These are phyloP conservation scores for Tenebrosternarchus preto DNA, from an alignment of 2,113 vertebrate species.

Conservation along the genomic window DNA sequence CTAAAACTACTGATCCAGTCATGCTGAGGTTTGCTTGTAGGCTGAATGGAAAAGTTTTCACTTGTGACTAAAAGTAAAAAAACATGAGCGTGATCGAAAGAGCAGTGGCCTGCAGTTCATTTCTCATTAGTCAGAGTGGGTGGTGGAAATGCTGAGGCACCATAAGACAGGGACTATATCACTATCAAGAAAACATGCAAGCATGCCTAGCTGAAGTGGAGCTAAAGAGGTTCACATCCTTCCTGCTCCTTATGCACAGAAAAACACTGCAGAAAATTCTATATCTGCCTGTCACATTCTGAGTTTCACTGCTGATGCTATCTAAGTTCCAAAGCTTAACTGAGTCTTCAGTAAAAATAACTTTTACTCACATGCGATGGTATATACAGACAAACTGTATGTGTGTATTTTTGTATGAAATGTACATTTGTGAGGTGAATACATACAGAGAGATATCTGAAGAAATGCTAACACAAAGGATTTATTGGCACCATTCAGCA, in stretches of 20 bases:
- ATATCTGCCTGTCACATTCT: not conserved
- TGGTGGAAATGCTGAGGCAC: constrained; percentile 35
- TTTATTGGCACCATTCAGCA: too few relatives aligned
- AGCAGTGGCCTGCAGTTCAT: not conserved
- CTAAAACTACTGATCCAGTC: constrained; percentile 11
- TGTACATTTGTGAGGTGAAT: too few relatives aligned
- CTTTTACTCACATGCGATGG: too few relatives aligned
- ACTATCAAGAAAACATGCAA: not conserved
- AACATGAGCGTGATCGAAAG: not conserved
- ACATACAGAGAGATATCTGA: too few relatives aligned
- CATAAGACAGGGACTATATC: not conserved
- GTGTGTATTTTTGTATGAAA: too few relatives aligned
- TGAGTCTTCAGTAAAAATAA: too few relatives aligned
- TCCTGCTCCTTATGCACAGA: not conserved
- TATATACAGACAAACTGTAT: too few relatives aligned
- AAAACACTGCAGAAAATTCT: not conserved
- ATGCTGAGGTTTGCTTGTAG: constrained; percentile 23
- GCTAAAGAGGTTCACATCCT: not conserved
- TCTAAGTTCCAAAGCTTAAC: not conserved
- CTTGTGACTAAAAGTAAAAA: not conserved
- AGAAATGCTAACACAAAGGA: too few relatives aligned
- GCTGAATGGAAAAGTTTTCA: constrained; percentile 39
- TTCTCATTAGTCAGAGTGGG: constrained; percentile 22
- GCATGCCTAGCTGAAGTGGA: not conserved
- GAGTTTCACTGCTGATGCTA: constrained; percentile 7